Evolutionary conservation across 2,113 vertebrate species (phyloP).

Genomic region (Prunella fulvescens): DNA sequence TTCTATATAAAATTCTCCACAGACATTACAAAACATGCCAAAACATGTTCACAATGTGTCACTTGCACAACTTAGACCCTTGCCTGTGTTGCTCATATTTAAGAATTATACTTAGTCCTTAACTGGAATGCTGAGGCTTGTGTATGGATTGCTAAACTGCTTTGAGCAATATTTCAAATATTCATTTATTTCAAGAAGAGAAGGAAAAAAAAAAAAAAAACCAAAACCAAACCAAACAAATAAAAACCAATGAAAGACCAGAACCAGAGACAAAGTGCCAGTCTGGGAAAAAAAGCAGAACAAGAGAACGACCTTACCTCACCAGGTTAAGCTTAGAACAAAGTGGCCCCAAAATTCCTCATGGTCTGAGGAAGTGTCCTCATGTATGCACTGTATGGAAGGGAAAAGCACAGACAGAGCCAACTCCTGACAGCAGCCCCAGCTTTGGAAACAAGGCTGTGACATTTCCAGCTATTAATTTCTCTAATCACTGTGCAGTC

Average conservation of each 20-base stretch:
- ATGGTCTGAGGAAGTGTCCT: neutral
- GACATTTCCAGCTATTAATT: neutral
- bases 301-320: neutral
- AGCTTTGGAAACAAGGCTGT: neutral
- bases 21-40: neutral
- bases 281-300: neutral
- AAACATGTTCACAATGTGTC: neutral
- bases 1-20: neutral
- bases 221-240: neutral
- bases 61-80: neutral
- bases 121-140: neutral
- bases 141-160: neutral
- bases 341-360: neutral
- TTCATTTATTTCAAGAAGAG: neutral
- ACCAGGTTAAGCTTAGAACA: neutral
- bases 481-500: neutral
- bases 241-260: neutral
- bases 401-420: neutral
- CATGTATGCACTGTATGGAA: rapidly evolving
- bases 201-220: neutral
- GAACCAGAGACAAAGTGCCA: neutral
- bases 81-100: neutral
- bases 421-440: neutral
- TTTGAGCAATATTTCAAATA: neutral
- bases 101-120: neutral